Evolutionary conservation across 2,888 invertebrate species (phyloP).

Genomic region (Drosophila mimica): DNA sequence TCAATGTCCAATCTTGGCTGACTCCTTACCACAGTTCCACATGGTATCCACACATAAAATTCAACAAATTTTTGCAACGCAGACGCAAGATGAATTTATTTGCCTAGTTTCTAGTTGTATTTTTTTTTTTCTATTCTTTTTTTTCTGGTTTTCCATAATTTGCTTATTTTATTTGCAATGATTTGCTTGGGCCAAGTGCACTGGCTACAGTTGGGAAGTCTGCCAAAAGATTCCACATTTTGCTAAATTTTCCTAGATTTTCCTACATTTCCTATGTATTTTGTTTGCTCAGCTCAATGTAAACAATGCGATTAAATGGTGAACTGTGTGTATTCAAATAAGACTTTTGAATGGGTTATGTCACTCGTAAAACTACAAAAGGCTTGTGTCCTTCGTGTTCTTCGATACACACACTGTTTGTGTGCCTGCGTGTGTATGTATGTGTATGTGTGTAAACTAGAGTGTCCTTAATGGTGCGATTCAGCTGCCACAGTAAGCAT

Average conservation of each 20-base stretch:
- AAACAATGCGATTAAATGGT: slow-evolving; percentile 62
- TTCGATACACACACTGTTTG: slow-evolving; percentile 1
- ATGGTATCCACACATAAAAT: slow-evolving; percentile 20
- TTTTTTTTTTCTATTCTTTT: slow-evolving; percentile 3
- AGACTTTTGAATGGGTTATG: slow-evolving; percentile 57
- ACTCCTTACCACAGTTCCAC: slow-evolving; percentile 23
- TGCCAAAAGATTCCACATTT: slow-evolving; percentile 21
- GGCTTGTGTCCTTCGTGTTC: slow-evolving; percentile 13
- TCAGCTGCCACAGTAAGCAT: slow-evolving; percentile 4
- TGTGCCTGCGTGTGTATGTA: not conserved
- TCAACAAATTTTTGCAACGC: slow-evolving; percentile 21
- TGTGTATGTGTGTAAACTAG: not conserved
- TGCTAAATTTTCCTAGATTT: slow-evolving; percentile 1
- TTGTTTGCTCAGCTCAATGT: slow-evolving; percentile 42
- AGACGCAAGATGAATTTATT: slow-evolving; percentile 62
- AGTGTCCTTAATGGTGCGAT: slow-evolving; percentile 18
- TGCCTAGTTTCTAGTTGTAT: slow-evolving; percentile 11
- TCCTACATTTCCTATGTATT: slow-evolving; percentile 29
- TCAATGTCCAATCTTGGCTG: slow-evolving; percentile 68
- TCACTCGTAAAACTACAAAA: slow-evolving; percentile 60
- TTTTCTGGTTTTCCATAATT: slow-evolving; percentile 58
- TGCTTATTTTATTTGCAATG: slow-evolving; percentile 69
- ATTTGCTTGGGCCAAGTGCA: slow-evolving; percentile 40
- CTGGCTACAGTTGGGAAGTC: slow-evolving; percentile 15
- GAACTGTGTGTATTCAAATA: slow-evolving; percentile 40